Evolutionary conservation across 2,888 invertebrate genomes (phyloP).

Genomic region (Dicycla oo): DNA sequence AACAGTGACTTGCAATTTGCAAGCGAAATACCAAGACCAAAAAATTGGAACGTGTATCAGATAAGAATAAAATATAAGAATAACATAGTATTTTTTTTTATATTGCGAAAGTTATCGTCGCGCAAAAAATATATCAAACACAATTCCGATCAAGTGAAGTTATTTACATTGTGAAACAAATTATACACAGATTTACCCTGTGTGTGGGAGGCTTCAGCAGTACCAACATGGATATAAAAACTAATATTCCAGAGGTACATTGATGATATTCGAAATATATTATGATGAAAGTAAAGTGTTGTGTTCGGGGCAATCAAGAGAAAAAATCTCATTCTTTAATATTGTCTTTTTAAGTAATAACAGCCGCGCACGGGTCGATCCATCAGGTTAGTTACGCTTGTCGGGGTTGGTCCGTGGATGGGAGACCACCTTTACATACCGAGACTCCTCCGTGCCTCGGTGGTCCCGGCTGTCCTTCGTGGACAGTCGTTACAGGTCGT

Average conservation of each 20-base stretch:
- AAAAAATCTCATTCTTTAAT: background rate
- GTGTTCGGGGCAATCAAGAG: background rate
- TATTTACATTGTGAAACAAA: slow-evolving; percentile 39
- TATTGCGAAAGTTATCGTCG: slow-evolving; percentile 14
- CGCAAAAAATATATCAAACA: slow-evolving; percentile 30
- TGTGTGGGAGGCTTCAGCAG: slow-evolving; percentile 5
- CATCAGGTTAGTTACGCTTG: too few species aligned
- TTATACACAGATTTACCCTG: slow-evolving; percentile 34
- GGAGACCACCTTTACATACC: too few species aligned
- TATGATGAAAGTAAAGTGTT: background rate
- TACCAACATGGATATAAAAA: slow-evolving; percentile 15
- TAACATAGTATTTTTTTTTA: slow-evolving; percentile 7
- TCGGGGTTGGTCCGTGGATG: too few species aligned
- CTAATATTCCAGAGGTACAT: background rate
- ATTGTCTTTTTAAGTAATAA: background rate
- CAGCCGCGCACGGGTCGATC: too few species aligned
- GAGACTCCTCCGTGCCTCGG: too few species aligned
- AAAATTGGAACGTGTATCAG: slow-evolving; percentile 21
- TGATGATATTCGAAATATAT: background rate
- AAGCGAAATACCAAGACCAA: background rate
- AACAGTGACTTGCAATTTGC: too few species aligned
- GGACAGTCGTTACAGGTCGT: too few species aligned
- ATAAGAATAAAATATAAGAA: slow-evolving; percentile 25
- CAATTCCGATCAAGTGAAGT: slow-evolving; percentile 42
- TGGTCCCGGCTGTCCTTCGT: too few species aligned